These are phyloP conservation scores for Ephestia elutella DNA, from an alignment of 1,140 invertebrate species.

Conservation along the genomic window DNA sequence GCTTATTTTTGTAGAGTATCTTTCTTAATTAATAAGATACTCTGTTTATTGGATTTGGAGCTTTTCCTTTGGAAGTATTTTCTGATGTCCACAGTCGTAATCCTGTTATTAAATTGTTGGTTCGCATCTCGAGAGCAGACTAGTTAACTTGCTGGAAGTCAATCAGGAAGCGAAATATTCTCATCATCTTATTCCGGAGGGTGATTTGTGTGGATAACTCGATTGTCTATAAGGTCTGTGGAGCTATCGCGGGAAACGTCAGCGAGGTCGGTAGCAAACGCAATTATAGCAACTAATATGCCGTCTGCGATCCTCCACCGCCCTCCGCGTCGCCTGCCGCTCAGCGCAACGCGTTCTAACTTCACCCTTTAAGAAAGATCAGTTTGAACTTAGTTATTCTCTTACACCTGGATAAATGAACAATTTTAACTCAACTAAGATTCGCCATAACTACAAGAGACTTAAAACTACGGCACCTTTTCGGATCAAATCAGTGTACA, in stretches of 20 bases:
- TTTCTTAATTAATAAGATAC: slow-evolving; percentile 62
- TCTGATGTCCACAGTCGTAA: slow-evolving; percentile 1
- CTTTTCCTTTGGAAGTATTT: slow-evolving; percentile 11
- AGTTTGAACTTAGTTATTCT: slow-evolving; percentile 52
- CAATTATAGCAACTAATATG: slow-evolving; percentile 71
- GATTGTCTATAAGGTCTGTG: slow-evolving; percentile 67
- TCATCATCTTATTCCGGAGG: slow-evolving; percentile 64
- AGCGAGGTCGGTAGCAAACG: slow-evolving; percentile 67
- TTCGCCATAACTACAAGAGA: neutral
- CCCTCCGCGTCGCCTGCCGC: slow-evolving; percentile 19
- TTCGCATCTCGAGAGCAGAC: neutral
- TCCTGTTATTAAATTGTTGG: slow-evolving; percentile 3
- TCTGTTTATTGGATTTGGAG: slow-evolving; percentile 40
- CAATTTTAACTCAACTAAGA: neutral
- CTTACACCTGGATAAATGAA: slow-evolving; percentile 26
- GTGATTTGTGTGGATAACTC: slow-evolving; percentile 69
- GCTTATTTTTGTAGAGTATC: slow-evolving; percentile 59
- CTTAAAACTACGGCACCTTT: neutral
- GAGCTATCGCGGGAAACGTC: slow-evolving; percentile 60
- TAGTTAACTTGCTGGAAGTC: slow-evolving; percentile 22
- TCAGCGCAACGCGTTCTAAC: slow-evolving; percentile 27
- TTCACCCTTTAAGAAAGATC: slow-evolving; percentile 56
- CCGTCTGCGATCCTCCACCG: slow-evolving; percentile 57
- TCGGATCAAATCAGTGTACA: too few species aligned
- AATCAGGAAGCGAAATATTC: slow-evolving; percentile 57